phyloP scores from a whole-genome alignment of 2,888 invertebrate species.

The Megamerina dolium region DNA sequence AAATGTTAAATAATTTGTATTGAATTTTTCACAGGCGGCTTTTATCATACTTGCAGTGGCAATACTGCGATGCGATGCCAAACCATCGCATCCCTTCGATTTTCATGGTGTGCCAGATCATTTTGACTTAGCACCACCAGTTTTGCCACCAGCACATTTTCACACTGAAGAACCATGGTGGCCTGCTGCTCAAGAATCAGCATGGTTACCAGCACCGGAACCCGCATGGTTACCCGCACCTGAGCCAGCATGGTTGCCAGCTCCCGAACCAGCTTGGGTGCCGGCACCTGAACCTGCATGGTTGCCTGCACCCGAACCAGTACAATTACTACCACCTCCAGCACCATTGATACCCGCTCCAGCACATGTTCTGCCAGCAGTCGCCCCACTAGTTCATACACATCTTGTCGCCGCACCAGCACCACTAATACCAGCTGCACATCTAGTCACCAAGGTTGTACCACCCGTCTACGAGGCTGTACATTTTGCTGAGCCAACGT shows the following conservation, averaged over 20 bases:
- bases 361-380: slow-evolving; percentile 14
- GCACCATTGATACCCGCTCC: slow-evolving; percentile 24
- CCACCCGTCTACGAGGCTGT: slow-evolving; percentile 30
- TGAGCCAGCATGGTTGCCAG: slow-evolving; percentile 20
- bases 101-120: slow-evolving; percentile 29
- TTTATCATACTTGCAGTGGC: slow-evolving; percentile 24
- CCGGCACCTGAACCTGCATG: slow-evolving; percentile 15
- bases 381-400: slow-evolving; percentile 11
- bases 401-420: slow-evolving; percentile 14
- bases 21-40: slow-evolving; percentile 9
- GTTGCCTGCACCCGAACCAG: slow-evolving; percentile 14
- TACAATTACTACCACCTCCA: slow-evolving; percentile 14
- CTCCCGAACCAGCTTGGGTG: slow-evolving; percentile 18
- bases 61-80: slow-evolving; percentile 18
- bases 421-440: slow-evolving; percentile 11
- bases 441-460: slow-evolving; percentile 11
- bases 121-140: slow-evolving; percentile 28
- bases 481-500: slow-evolving; percentile 28
- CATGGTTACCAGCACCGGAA: slow-evolving; percentile 10
- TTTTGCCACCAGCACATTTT: slow-evolving; percentile 17
- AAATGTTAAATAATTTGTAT: too few species aligned
- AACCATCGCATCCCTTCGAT: slow-evolving; percentile 35
- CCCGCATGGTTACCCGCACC: slow-evolving; percentile 17
- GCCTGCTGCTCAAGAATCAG: slow-evolving; percentile 10
- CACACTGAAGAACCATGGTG: slow-evolving; percentile 13